Evolutionary conservation across 2,888 invertebrate genomes (phyloP).

Genomic region (Plagiodera versicolora): DNA sequence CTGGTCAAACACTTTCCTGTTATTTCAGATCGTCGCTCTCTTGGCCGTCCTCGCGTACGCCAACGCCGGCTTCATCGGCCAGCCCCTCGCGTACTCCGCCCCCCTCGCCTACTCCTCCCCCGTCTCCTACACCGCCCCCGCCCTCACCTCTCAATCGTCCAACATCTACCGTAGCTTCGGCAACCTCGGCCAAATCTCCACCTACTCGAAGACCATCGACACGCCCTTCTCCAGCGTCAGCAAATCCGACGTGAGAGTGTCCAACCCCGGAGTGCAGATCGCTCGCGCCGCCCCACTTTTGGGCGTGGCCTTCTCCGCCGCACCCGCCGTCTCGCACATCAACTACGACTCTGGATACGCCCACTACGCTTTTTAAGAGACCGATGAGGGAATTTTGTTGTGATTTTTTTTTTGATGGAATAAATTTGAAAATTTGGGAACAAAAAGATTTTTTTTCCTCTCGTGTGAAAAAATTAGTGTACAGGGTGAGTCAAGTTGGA

Average conservation of each 20-base stretch:
- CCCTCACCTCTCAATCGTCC: conserved; percentile 62
- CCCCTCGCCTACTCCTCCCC: conserved; percentile 28
- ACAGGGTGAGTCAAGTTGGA: too few species aligned
- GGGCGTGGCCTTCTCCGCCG: conserved; percentile 60
- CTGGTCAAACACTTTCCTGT: neutral
- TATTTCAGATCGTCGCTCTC: conserved; percentile 58
- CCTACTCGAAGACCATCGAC: conserved; percentile 69
- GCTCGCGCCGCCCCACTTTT: conserved; percentile 35
- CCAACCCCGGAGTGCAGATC: conserved; percentile 61
- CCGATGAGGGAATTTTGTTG: too few species aligned
- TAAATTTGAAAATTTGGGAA: too few species aligned
- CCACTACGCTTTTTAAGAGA: conserved; percentile 36
- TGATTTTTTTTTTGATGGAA: too few species aligned
- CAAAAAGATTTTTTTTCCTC: too few species aligned
- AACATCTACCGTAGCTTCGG: conserved; percentile 66
- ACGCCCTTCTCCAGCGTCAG: conserved; percentile 74
- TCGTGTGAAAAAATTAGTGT: too few species aligned
- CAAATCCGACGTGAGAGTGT: conserved; percentile 71
- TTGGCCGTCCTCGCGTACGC: conserved; percentile 58
- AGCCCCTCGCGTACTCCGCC: conserved; percentile 39
- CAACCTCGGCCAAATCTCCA: conserved; percentile 70
- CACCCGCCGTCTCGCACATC: conserved; percentile 65
- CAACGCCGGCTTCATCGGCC: conserved; percentile 60
- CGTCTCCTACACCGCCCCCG: conserved; percentile 56
- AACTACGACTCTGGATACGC: conserved; percentile 54